phyloP scores from a whole-genome alignment of 2,797 vertebrate genomes.

The Microctenopoma stevenorrisi region DNA sequence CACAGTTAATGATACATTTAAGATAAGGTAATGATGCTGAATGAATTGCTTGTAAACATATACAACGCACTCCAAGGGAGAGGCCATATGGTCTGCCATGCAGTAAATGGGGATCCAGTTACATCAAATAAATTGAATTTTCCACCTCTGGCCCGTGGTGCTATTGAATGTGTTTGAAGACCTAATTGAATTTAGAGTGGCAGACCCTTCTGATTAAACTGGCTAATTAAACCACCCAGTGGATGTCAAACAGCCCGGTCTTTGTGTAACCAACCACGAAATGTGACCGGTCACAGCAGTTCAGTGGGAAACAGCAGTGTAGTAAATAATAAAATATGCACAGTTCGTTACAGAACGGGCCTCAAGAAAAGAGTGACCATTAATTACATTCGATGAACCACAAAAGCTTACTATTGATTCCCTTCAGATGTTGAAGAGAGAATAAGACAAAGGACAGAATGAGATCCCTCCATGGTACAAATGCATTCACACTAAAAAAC shows the following conservation, averaged over 20 bases:
- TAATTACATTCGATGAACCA: slow-evolving; percentile 43
- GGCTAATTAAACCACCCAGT: slow-evolving; percentile 72
- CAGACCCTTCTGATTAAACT: slow-evolving; percentile 65
- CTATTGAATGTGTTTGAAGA: slow-evolving; percentile 72
- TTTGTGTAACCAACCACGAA: slow-evolving; percentile 55
- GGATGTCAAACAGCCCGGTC: slow-evolving; percentile 48
- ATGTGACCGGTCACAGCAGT: slow-evolving; percentile 47
- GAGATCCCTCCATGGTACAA: slow-evolving; percentile 57
- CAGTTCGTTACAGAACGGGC: slow-evolving; percentile 1
- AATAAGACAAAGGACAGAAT: slow-evolving; percentile 47
- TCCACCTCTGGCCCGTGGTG: slow-evolving; percentile 73
- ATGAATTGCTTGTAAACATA: slow-evolving; percentile 80
- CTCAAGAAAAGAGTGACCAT: slow-evolving; percentile 22
- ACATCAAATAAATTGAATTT: slow-evolving; percentile 83
- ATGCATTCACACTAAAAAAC: slow-evolving; percentile 68
- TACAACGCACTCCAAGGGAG: slow-evolving; percentile 61
- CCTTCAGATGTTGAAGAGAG: slow-evolving; percentile 23
- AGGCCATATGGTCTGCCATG: slow-evolving; percentile 60
- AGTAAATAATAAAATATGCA: slow-evolving; percentile 8
- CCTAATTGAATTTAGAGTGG: slow-evolving; percentile 78
- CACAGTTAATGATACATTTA: slow-evolving; percentile 78
- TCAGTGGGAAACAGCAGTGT: no score
- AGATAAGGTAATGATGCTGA: slow-evolving; percentile 78
- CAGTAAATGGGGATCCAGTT: slow-evolving; percentile 74
- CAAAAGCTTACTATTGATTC: slow-evolving; percentile 46